Base-by-base conservation (phyloP, 2,797 vertebrate genomes). In the Myiotriccus ornatus region DNA sequence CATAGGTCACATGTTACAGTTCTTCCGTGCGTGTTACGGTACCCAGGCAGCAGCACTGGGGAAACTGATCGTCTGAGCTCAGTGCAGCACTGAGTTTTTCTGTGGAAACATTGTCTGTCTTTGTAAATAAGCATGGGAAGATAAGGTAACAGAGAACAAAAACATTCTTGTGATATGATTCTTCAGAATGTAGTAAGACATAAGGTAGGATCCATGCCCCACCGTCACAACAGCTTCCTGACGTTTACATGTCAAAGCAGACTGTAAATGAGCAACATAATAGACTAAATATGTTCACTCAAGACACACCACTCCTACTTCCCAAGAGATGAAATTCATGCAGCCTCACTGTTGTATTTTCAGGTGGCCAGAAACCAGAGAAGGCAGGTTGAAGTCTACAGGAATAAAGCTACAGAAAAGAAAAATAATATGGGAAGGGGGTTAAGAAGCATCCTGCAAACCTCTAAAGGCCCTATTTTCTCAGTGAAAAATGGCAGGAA, bases 1-100 rank as follows among this genome's bases (percentile, higher is more conserved):
- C n/a, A 17, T 1, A 64, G 19, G 19, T 63, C 49, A 32, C 7
- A 0, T 7, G 2, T 41, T 77, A 8, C 2, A 1, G 7, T 30
- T 41, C 10, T 16, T 28, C 19, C 49, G 15, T 64, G 21, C 8
- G 0, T 6, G 10, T 43, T 35, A 15, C 24, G 39, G 15, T 7
- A 30, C 24, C 8, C 10, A 34, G 77, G 30, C 30, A 44, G 67
- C 3, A 9, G 50, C 10, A 4, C 5, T 7, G 9, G 17, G 6
- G 14, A 35, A 44, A 34, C 10, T 3, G 16, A 22, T 37, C 1
- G 0, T 3, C 3, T 37, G 43, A 85, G 19, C 41, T 64, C 49
- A 60, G 34, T 41, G 4, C 19, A 41, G 15, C 3, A 7, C 32
- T 34, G 56, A 56, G n/a, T 23, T 34, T 53, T 57, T 71, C 44